A percentile compares a stretch with the other conserved stretches of the same genome.
These are phyloP conservation scores for Ceratosolen solmsi DNA, from an alignment of 1,140 invertebrate genomes.

Conservation along the genomic window DNA sequence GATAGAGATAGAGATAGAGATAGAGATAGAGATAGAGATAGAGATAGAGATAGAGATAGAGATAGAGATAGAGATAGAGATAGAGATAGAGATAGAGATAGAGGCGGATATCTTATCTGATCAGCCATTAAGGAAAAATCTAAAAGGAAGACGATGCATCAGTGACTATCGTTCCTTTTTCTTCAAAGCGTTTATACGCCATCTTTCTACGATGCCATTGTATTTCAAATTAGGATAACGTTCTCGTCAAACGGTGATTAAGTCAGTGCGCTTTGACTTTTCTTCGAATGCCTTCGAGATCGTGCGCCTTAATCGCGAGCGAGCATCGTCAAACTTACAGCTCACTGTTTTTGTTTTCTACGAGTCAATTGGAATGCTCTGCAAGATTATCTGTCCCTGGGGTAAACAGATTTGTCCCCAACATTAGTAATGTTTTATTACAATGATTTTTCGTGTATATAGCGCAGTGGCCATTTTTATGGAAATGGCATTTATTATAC, in stretches of 20 bases:
- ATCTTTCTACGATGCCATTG: neutral
- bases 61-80: neutral
- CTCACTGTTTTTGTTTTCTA: constrained; percentile 32
- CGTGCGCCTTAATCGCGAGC: constrained; percentile 26
- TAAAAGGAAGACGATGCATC: constrained; percentile 56
- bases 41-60: neutral
- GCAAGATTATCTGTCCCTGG: neutral
- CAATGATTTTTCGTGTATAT: neutral
- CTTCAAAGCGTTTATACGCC: constrained; percentile 29
- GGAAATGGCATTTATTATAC: constrained; percentile 6
- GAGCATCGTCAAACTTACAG: constrained; percentile 15
- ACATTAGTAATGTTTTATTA: constrained; percentile 41
- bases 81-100: neutral
- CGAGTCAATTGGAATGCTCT: constrained; percentile 22
- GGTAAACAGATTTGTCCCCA: constrained; percentile 7
- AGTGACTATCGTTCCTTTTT: constrained; percentile 53
- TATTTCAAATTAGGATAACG: constrained; percentile 44
- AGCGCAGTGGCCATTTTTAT: neutral
- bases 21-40: constrained; percentile 28
- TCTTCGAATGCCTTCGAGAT: neutral
- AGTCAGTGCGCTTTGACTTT: neutral
- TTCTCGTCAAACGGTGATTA: constrained; percentile 7
- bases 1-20: constrained; percentile 61
- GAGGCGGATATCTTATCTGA: constrained; percentile 57
- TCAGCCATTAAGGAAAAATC: constrained; percentile 61